These are phyloP conservation scores for Bos taurus DNA, from an alignment of 2,113 vertebrate genomes.

Conservation along the genomic window ARS-UCD2.0 NC_037348.1:23862001-23862500, in stretches of 20 bases:
- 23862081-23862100: not conserved
- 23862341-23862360: not conserved
- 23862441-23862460: not conserved
- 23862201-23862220: not conserved
- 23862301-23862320: not conserved
- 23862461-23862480: not conserved
- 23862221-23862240: not conserved
- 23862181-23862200: not conserved
- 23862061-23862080: not conserved
- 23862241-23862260: not conserved
- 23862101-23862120: not conserved
- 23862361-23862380: rapidly evolving
- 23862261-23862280: not conserved
- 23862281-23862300: not conserved
- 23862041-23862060: too few relatives aligned
- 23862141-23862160: not conserved
- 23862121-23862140: not conserved
- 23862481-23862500: not conserved
- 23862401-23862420: not conserved
- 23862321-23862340: not conserved
- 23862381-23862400: rapidly evolving
- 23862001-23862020: not conserved
- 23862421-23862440: not conserved
- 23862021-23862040: not conserved
- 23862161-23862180: not conserved